Conservation (phyloP, 2,113 vertebrate genomes). For the Hymenochirus boettgeri region DNA sequence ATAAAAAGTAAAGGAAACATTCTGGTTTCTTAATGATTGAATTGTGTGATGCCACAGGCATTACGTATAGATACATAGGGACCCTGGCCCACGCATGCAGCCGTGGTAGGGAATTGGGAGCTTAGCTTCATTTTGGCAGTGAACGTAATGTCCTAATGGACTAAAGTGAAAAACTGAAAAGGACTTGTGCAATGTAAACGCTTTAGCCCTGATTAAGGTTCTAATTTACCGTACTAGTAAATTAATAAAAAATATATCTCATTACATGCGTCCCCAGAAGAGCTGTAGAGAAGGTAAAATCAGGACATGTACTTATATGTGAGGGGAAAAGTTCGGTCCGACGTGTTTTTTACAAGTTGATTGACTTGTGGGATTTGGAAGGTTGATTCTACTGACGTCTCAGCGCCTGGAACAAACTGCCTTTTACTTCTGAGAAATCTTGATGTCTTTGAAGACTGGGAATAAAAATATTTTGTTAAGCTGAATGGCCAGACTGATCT, state of each 20-base stretch:
- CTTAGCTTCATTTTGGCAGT: neutral
- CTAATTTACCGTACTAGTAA: conserved; percentile 34
- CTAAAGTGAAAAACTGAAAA: conserved; percentile 14
- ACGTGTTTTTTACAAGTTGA: conserved; percentile 2
- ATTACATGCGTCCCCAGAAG: conserved; percentile 32
- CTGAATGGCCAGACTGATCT: neutral
- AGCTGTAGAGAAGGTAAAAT: conserved; percentile 30
- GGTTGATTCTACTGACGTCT: neutral
- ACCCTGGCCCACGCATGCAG: neutral
- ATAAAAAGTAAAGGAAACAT: neutral
- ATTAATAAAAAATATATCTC: conserved; percentile 38
- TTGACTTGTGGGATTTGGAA: conserved; percentile 18
- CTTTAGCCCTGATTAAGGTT: conserved; percentile 22
- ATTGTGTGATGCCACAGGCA: neutral
- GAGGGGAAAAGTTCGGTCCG: conserved; percentile 21
- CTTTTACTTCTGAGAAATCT: neutral
- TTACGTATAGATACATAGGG: neutral
- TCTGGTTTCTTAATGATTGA: neutral
- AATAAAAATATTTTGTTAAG: neutral
- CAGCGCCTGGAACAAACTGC: conserved; percentile 5
- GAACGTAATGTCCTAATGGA: conserved; percentile 23
- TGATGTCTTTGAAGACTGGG: neutral
- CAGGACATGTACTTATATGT: conserved; percentile 27
- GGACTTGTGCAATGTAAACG: conserved; percentile 22
- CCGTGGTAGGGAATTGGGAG: neutral